Percentiles rank a stretch among this genome's conserved stretches.
Conservation (phyloP, 2,888 invertebrate genomes). For the Scrobipalpa atriplicella region DNA sequence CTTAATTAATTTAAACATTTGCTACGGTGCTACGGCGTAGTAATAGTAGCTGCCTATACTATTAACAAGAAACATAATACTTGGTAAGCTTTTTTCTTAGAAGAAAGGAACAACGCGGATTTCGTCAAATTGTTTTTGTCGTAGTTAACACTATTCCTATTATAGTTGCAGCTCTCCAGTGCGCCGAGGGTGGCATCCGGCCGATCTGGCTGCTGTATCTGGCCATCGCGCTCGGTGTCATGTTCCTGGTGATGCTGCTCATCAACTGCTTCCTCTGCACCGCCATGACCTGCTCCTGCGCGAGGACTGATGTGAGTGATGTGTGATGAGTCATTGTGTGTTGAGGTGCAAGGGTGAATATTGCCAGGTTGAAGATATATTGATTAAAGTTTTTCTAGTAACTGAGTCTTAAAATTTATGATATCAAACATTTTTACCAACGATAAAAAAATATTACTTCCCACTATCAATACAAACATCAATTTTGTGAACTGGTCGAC, state of each 20-base stretch:
- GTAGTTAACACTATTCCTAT: no score
- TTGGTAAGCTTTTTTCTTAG: not conserved
- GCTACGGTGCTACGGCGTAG: no score
- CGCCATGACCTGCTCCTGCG: conserved; percentile 97
- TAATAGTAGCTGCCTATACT: no score
- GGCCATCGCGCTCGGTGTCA: conserved; percentile 93
- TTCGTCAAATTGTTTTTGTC: no score
- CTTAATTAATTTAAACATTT: no score
- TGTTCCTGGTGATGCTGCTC: conserved; percentile 96
- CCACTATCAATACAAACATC: no score
- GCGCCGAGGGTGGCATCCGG: conserved; percentile 87
- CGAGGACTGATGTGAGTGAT: conserved; percentile 89
- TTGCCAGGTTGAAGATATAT: not conserved
- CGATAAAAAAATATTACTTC: no score
- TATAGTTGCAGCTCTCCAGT: conserved; percentile 84
- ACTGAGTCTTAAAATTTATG: no score
- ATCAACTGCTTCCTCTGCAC: conserved; percentile 97
- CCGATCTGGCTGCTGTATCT: conserved; percentile 95
- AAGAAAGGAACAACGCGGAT: not conserved
- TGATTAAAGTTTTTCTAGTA: no score
- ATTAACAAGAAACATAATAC: no score
- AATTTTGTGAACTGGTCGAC: no score
- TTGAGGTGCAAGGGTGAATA: not conserved
- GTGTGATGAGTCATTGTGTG: not conserved
- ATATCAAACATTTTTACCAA: no score